Base-by-base conservation (phyloP, 2,888 invertebrate genomes). In the Lymantria dispar region DNA sequence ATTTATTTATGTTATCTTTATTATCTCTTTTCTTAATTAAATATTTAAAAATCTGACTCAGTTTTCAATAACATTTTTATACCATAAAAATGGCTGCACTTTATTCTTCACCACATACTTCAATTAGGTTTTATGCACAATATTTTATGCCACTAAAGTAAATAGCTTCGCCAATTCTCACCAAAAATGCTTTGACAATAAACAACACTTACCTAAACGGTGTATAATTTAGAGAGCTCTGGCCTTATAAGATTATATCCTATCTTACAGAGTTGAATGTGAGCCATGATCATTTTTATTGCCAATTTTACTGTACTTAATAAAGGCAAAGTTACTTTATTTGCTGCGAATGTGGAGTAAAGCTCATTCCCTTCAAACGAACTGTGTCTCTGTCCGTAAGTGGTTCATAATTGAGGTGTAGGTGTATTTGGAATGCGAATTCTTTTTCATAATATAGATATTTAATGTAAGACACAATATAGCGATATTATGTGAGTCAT, bases 301-400 rank as follows among this genome's bases (percentile, higher is more conserved):
- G 52, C 52, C 54, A 52, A 60, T 63, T 56, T 46, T 52, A 47
- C 41, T 48, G 45, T 47, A 38, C 47, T 29, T 37, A 47, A 47
- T 52, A 45, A 39, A 56, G 52, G 48, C 58, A 62, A 61, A 56
- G 43, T 56, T 47, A 51, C 60, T 62, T 47, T 52, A 52, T 52
- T 48, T 45, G 49, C 55, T 45, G 49, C 53, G 48, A 54, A 62
- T 53, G 60, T 56, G 62, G 61, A 48, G 54, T 57, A 54, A 65
- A 67, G 61, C 60, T 68, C 62, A 54, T 72, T 68, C 64, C 62
- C 57, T 66, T 62, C 43, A 50, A 70, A 67, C 62, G 43, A 60
- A 56, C 50, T 62, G 69, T 75, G 72, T 69, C 67, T 72, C 70
- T 71, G 61, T 60, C 63, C 62, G 59, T 69, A 74, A 76, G 67